These are phyloP conservation scores for Tragelaphus oryx DNA, from an alignment of 2,797 vertebrate genomes.

Conservation along the genomic window DNA sequence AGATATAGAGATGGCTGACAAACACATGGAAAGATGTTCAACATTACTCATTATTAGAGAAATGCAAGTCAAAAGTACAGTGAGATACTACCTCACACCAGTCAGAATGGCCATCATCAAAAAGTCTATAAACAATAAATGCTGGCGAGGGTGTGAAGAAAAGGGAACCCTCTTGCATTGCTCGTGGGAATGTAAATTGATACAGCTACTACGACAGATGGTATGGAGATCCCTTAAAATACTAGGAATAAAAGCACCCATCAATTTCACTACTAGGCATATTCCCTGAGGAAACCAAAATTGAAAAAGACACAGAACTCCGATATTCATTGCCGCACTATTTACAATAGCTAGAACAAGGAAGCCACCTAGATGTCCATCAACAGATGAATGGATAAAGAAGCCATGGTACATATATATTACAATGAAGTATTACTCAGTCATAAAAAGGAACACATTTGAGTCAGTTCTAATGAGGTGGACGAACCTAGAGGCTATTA, in stretches of 20 bases:
- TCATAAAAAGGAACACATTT: background rate
- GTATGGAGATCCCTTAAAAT: background rate
- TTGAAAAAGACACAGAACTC: background rate
- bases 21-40: background rate
- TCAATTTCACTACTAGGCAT: background rate
- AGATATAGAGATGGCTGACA: background rate
- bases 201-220: background rate
- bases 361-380: background rate
- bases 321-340: accelerated
- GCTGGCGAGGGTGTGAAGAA: background rate
- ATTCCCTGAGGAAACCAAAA: background rate
- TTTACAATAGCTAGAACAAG: background rate
- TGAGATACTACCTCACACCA: background rate
- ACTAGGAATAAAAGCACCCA: background rate
- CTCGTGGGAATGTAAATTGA: background rate
- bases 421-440: background rate
- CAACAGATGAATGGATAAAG: background rate
- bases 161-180: background rate
- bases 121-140: background rate
- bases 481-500: background rate
- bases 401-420: background rate
- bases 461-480: background rate
- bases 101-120: background rate
- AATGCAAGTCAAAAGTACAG: background rate
- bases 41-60: background rate